Base-by-base conservation (phyloP, 1,140 invertebrate genomes). In the Cherax destructor region DNA sequence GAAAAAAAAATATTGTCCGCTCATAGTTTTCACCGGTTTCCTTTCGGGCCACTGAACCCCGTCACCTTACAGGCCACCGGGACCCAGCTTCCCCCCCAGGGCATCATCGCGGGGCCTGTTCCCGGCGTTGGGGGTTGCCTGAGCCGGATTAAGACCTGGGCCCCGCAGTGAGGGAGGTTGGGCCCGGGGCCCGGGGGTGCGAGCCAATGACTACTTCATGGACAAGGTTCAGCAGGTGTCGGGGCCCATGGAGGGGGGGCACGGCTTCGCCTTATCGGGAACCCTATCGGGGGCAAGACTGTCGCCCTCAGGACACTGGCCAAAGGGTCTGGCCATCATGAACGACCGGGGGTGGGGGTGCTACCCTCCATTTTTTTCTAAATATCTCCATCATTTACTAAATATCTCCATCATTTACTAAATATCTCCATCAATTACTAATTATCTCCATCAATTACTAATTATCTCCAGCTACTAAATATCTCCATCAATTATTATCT, bases 211-310 rank as follows among this genome's bases (percentile, higher is more conserved):
- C 0, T 97, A 97, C 94, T 98, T 99, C 94, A 94, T 98, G 83
- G 97, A 98, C 94, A 99, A 99, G 95, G 96, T 98, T 56, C 97
- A 98, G 92, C 97, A 99, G 95, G 96, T 99, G 24, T 99, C 98
- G 94, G 98, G 99, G 95, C 99, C 99, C 98, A 99, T 99, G 96
- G 86, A 90, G 52, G 91, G 93, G 6, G 78, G 93, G 9, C 94
- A 94, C 86, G 95, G 95, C 78, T 95, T 96, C 92, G 96, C 96
- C 97, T 99, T 90, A 97, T 99, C 4, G 98, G 98, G n/a, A 95
- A 96, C 93, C 97, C 98, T 13, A 98, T 98, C 94, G 97, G 97
- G 61, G 97, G 97, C 24, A 98, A 98, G 94, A 97, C 97, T 0
- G 96, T 96, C 21, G 96, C 96, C 11, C 98, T 98, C 93, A 95